A percentile compares a stretch with the other conserved stretches of the same genome.
Conservation (phyloP, 2,797 vertebrate genomes). For the Anguilla anguilla region DNA sequence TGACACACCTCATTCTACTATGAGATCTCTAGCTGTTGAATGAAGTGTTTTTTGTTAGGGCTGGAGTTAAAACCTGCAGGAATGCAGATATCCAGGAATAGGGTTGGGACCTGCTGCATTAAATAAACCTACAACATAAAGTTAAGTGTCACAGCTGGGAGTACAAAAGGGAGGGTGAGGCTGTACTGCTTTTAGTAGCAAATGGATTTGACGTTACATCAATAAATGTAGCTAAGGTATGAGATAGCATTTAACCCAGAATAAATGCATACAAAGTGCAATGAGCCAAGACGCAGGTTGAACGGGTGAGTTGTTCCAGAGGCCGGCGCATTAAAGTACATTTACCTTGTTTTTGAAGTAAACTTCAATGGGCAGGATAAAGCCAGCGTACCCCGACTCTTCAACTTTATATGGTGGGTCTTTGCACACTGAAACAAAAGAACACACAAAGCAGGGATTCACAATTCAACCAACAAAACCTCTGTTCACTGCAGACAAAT, state of each 20-base stretch:
- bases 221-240: no score
- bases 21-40: no score
- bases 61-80: no score
- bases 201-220: no score
- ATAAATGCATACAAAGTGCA: no score
- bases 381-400: conserved; percentile 98
- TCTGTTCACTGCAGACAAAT: not conserved
- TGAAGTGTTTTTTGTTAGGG: no score
- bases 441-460: not conserved
- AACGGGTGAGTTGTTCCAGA: not conserved
- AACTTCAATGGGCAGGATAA: conserved; percentile 97
- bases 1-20: no score
- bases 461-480: not conserved
- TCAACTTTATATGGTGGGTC: conserved; percentile 99
- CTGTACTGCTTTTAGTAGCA: no score
- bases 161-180: no score
- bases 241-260: no score
- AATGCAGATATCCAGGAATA: no score
- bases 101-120: no score
- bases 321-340: not conserved
- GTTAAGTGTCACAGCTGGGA: not conserved
- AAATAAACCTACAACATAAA: not conserved
- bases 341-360: conserved; percentile 99
- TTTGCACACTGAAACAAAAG: conserved; percentile 87
- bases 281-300: not conserved